Evolutionary conservation across 2,888 invertebrate species (phyloP).

Genomic region (Tipula confusa): DNA sequence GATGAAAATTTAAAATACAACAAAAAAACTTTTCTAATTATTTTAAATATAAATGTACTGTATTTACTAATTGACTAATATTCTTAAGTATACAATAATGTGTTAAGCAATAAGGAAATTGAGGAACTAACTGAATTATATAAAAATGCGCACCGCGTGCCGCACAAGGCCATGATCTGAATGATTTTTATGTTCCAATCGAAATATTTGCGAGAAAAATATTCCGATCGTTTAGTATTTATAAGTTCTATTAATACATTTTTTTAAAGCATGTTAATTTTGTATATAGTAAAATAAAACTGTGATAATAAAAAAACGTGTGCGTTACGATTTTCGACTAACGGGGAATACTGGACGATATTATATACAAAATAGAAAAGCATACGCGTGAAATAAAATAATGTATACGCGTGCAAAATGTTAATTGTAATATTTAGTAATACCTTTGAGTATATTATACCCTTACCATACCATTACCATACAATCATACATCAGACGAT

Average conservation of each 20-base stretch:
- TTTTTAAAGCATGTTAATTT: not conserved
- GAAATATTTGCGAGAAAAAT: not conserved
- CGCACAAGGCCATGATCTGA: not conserved
- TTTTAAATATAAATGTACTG: not conserved
- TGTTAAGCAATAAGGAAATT: not conserved
- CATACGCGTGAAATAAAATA: too few species aligned
- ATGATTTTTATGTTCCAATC: not conserved
- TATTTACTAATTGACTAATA: not conserved
- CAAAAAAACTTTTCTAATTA: not conserved
- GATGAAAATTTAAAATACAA: too few species aligned
- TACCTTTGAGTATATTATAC: too few species aligned
- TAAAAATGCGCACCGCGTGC: not conserved
- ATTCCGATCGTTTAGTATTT: not conserved
- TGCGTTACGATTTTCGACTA: not conserved
- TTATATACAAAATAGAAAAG: not conserved
- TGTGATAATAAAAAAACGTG: not conserved
- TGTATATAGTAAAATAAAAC: too few species aligned
- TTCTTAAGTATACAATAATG: not conserved
- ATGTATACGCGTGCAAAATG: too few species aligned
- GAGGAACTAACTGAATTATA: not conserved
- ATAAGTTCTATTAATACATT: not conserved
- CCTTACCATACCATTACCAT: too few species aligned
- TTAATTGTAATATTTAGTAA: too few species aligned
- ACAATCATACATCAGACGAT: too few species aligned
- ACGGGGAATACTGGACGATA: not conserved